Base-by-base conservation (phyloP, 2,888 invertebrate species). In the Dryomyza anilis region DNA sequence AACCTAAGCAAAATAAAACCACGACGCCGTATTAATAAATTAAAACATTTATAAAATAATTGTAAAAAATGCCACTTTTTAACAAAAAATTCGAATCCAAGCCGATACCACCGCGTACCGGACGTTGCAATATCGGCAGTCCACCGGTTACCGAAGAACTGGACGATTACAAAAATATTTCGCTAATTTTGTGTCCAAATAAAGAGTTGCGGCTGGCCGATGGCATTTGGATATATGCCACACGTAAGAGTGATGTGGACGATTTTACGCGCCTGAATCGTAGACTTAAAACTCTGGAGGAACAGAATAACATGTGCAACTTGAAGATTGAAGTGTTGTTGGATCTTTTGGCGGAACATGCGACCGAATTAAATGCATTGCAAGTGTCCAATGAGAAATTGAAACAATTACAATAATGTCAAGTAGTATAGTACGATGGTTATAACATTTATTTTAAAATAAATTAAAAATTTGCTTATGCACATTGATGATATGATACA, bases 41-140 rank as follows among this genome's bases (percentile, higher is more conserved):
- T 43, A 4, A 43, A 43, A 7, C 16, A 43, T n/a, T 43, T 43
- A 43, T 16, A 43, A n/a, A 16, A n/a, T 3, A 25, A n/a, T n/a
- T 12, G 50, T 14, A 21, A n/a, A 36, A 10, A 57, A 83, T 83
- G 83, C 83, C 83, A 23, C 71, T 83, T 58, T 83, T 83, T 64
- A 76, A 78, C 65, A 83, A 81, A 66, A 83, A 81, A 69, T 83
- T 81, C 50, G 82, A 83, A 62, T 68, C 79, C 5, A 83, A 83
- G 55, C 77, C 80, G 1, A 77, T 78, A 58, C 81, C 81, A 14
- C 59, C 71, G 2, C 77, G 83, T 29, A 63, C 68, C 14, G 72
- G 70, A 21, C 76, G 83, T 25, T 79, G 79, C 33, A 81, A 81
- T 59, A 81, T 77, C 50, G 77, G 76, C 0, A 78, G 76, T 67